Evolutionary conservation across 2,113 vertebrate species (phyloP).

Genomic region (Limanda limanda): DNA sequence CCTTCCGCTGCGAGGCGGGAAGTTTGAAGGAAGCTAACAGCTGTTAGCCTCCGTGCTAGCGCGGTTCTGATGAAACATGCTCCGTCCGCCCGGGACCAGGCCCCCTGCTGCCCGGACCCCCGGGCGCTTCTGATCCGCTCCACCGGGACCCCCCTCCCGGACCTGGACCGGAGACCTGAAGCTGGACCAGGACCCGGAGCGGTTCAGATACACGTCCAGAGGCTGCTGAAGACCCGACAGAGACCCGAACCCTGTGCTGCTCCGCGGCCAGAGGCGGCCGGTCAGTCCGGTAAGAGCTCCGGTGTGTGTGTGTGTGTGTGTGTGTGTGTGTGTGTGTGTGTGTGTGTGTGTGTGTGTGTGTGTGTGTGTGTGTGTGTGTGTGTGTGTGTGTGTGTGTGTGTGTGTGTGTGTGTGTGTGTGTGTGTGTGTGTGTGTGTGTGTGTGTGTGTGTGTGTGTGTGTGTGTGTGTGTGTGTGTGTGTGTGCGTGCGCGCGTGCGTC

Average conservation of each 20-base stretch:
- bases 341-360: too few species aligned
- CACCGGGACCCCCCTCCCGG: neutral
- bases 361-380: too few species aligned
- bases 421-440: too few species aligned
- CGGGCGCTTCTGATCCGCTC: constrained; percentile 49
- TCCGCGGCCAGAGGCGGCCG: neutral
- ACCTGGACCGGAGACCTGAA: neutral
- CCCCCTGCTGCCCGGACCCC: constrained; percentile 22
- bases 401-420: too few species aligned
- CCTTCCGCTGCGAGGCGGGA: constrained; percentile 55
- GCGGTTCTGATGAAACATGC: neutral
- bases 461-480: too few species aligned
- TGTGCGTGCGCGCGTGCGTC: too few species aligned
- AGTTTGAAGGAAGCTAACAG: constrained; percentile 55
- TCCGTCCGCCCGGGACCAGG: neutral
- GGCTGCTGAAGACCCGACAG: neutral
- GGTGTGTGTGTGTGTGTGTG: too few species aligned
- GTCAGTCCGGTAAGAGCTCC: constrained; percentile 19
- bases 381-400: too few species aligned
- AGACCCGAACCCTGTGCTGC: constrained; percentile 29
- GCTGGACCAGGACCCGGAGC: neutral
- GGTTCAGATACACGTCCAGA: constrained; percentile 38
- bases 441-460: too few species aligned
- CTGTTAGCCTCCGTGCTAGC: constrained; percentile 14
- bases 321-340: too few species aligned